Conservation (phyloP, 2,113 vertebrate species). For the Tretioscincus oriximinensis region DNA sequence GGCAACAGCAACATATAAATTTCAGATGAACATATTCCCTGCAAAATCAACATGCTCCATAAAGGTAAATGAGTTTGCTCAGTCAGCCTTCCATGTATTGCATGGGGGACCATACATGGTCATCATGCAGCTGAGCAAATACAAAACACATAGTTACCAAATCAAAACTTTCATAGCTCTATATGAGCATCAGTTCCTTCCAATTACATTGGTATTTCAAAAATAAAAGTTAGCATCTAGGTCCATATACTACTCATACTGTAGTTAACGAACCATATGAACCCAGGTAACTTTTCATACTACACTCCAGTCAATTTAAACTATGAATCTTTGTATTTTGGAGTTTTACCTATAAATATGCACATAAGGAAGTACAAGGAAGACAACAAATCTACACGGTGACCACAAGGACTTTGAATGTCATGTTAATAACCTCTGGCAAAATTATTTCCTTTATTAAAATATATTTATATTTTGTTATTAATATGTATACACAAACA, state of each 20-base stretch:
- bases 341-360: not conserved
- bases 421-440: too few relatives aligned
- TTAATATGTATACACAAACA: too few relatives aligned
- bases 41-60: too few relatives aligned
- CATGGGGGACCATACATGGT: not conserved
- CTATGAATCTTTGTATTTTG: not conserved
- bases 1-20: too few relatives aligned
- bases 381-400: too few relatives aligned
- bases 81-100: too few relatives aligned
- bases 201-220: not conserved
- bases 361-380: not conserved
- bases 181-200: not conserved
- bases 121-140: not conserved
- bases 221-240: too few relatives aligned
- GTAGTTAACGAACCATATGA: not conserved
- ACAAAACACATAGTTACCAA: not conserved
- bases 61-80: too few relatives aligned
- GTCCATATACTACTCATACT: not conserved
- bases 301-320: not conserved
- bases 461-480: too few relatives aligned
- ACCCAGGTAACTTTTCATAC: not conserved
- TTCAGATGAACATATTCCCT: too few relatives aligned
- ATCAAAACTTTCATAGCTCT: not conserved
- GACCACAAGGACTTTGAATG: too few relatives aligned
- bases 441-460: too few relatives aligned